A percentile compares a stretch with the other conserved stretches of the same genome.
These are phyloP conservation scores for Gymnoscelis rufifasciata DNA, from an alignment of 2,888 invertebrate species.

Conservation along the genomic window DNA sequence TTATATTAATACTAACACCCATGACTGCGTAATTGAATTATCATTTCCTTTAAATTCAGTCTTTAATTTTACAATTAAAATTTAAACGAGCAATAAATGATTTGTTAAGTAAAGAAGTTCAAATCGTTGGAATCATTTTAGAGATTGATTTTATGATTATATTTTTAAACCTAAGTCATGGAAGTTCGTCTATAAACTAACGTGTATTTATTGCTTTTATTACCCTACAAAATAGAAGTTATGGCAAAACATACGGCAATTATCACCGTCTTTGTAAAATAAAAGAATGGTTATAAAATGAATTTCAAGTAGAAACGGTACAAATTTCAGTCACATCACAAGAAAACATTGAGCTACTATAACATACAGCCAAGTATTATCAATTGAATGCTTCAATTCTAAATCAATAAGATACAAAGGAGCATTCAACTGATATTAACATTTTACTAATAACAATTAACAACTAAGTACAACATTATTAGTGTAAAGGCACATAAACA, in stretches of 20 bases:
- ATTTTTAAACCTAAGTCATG: background rate
- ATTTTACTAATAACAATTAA: conserved; percentile 34
- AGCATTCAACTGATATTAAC: conserved; percentile 18
- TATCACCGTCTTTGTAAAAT: conserved; percentile 7
- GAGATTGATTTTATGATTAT: no score
- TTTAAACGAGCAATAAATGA: conserved; percentile 43
- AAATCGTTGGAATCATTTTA: no score
- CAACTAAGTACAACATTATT: conserved; percentile 32
- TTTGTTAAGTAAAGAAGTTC: no score
- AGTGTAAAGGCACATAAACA: conserved; percentile 50
- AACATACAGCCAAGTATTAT: conserved; percentile 26
- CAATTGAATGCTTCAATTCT: conserved; percentile 21
- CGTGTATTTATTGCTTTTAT: conserved; percentile 1
- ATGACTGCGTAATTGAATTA: conserved; percentile 72
- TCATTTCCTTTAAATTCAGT: conserved; percentile 71
- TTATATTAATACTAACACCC: conserved; percentile 53
- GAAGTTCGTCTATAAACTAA: background rate
- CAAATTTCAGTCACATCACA: conserved; percentile 47
- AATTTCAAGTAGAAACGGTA: conserved; percentile 34
- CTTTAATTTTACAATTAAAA: conserved; percentile 70
- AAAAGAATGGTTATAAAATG: conserved; percentile 15
- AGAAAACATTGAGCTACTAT: conserved; percentile 57
- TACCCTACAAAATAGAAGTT: background rate
- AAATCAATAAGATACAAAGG: background rate
- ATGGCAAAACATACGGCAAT: background rate